Evolutionary conservation across 2,888 invertebrate species (phyloP).

Genomic region (Pristionchus maxplancki): DNA sequence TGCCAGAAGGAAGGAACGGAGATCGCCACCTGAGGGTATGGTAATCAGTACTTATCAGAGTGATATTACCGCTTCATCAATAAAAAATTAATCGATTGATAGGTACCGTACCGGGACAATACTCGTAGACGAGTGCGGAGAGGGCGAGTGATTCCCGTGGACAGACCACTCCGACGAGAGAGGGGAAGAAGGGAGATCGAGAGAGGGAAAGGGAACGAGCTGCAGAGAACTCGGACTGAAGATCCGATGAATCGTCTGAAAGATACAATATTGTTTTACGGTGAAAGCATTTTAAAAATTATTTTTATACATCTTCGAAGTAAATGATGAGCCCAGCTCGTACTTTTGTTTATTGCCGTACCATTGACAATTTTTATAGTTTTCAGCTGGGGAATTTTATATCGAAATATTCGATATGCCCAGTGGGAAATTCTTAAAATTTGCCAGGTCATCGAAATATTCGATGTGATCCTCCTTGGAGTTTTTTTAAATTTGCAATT

Average conservation of each 20-base stretch:
- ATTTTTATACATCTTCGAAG: no score
- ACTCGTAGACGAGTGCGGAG: constrained; percentile 44
- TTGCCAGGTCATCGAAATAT: no score
- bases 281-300: no score
- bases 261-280: no score
- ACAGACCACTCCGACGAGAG: constrained; percentile 37
- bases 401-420: no score
- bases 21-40: constrained; percentile 47
- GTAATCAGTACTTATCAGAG: background rate
- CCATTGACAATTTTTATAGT: no score
- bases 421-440: no score
- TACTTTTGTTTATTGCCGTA: no score
- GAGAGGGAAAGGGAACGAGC: constrained; percentile 34
- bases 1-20: constrained; percentile 29
- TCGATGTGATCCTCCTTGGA: no score
- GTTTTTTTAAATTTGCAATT: no score
- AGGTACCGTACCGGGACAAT: constrained; percentile 45
- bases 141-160: background rate
- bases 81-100: background rate
- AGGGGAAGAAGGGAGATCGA: constrained; percentile 45
- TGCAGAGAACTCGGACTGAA: constrained; percentile 10
- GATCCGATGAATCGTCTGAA: constrained; percentile 1
- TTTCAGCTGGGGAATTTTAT: no score
- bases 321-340: no score
- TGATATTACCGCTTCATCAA: background rate